These are phyloP conservation scores for Coilia nasus DNA, from an alignment of 2,797 vertebrate genomes.

Conservation along the genomic window DNA sequence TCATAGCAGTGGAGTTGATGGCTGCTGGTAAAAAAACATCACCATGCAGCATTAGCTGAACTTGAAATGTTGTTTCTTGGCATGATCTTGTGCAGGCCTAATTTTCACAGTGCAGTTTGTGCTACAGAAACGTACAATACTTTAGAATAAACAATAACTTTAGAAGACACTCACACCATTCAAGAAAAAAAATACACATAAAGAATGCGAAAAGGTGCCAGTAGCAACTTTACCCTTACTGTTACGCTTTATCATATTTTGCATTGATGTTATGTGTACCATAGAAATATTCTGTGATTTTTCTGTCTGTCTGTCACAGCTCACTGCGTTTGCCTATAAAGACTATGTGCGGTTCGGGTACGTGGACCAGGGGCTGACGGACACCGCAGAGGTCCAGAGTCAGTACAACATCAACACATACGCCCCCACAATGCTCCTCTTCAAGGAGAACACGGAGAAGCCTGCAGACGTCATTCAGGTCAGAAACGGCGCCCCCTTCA, in stretches of 20 bases:
- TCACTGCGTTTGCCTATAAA: conserved; percentile 88
- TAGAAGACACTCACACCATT: too few relatives aligned
- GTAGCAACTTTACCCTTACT: not conserved
- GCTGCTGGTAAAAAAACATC: not conserved
- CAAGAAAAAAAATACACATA: too few relatives aligned
- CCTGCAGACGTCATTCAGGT: conserved; percentile 91
- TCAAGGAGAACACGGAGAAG: conserved; percentile 86
- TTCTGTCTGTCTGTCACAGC: conserved; percentile 66
- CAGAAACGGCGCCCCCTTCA: too few relatives aligned
- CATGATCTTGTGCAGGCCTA: too few relatives aligned
- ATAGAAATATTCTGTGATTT: too few relatives aligned
- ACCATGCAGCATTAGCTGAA: not conserved
- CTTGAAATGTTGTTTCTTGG: not conserved
- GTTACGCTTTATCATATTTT: too few relatives aligned
- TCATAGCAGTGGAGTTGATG: not conserved
- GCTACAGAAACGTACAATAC: not conserved
- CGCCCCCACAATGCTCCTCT: conserved; percentile 88
- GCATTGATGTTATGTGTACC: too few relatives aligned
- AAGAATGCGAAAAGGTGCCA: not conserved
- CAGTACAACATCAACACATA: conserved; percentile 88
- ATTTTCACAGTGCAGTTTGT: not conserved
- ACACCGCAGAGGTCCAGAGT: conserved; percentile 73
- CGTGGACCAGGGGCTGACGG: conserved; percentile 79
- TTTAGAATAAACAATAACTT: too few relatives aligned
- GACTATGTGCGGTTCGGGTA: conserved; percentile 92